Base-by-base conservation (phyloP, 2,888 invertebrate species). In the Erpobdella octoculata region DNA sequence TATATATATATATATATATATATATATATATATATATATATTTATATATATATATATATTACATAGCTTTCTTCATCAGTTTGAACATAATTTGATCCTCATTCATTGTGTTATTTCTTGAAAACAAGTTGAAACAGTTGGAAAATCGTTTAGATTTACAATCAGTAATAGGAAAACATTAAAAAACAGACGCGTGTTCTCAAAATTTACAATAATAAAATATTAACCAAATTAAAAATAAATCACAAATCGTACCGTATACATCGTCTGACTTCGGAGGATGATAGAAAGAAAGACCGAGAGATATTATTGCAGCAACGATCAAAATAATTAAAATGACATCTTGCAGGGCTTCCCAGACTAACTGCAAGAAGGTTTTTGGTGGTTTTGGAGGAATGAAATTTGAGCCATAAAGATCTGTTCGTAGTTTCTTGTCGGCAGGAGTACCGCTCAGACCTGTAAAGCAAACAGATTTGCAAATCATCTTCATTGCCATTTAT, bases 311-410 rank as follows among this genome's bases (percentile, higher is more conserved):
- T 81, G 97, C 97, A 81, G 97, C 95, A 85, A 97, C 91, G 87
- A 96, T 91, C 85, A 98, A 89, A 86, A 98, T 97, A 85, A 98
- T 95, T 82, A 98, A 90, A 79, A 97, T 98, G 80, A 95, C 92
- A 87, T 98, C 97, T 87, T 97, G 97, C 84, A 98, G 87, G 78
- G 98, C 98, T 87, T 98, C 98, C 95, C 96, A 97, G 80, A 96
- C 95, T 86, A 98, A 88, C 84, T 91, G 91, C 81, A 96, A 88
- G 89, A 98, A 98, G 80, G 95, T 93, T 88, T 98, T 98, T 81
- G 97, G 94, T 82, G 97, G 94, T 86, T 96, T 96, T 79, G 98
- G 97, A 84, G 97, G 97, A 87, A 98, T 98, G 84, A 91, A 88
- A 86, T 98, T 98, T 82, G 94, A 93, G 84, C 97, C 96, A 87